phyloP scores from a whole-genome alignment of 2,888 invertebrate genomes.

The Bimastos eiseni region DNA sequence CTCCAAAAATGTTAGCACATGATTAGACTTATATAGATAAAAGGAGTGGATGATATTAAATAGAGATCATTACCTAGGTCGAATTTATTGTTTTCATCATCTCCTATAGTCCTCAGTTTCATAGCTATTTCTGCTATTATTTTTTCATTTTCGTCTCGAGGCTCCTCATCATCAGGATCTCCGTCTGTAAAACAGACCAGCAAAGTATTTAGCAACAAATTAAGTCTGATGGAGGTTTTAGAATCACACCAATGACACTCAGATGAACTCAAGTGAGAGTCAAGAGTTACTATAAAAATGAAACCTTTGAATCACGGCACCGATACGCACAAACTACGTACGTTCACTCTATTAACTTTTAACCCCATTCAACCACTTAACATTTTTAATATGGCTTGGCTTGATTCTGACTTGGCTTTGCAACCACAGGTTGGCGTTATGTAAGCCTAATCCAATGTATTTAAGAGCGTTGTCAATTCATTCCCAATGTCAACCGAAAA shows the following conservation, averaged over 20 bases:
- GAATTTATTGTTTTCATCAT: background rate
- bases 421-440: too few relatives aligned
- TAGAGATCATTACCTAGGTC: background rate
- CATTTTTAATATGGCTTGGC: too few relatives aligned
- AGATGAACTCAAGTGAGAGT: background rate
- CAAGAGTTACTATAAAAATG: background rate
- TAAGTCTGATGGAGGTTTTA: background rate
- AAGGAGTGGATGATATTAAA: background rate
- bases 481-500: too few relatives aligned
- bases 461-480: too few relatives aligned
- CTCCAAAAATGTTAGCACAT: background rate
- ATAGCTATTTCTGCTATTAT: background rate
- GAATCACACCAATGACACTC: background rate
- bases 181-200: background rate
- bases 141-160: background rate
- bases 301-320: background rate
- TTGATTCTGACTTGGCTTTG: too few relatives aligned
- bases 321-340: background rate
- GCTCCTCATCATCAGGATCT: background rate
- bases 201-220: background rate
- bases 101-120: background rate
- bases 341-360: too few relatives aligned
- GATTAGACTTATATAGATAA: background rate
- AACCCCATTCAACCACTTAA: too few relatives aligned
- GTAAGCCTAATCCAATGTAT: too few relatives aligned